Base-by-base conservation (phyloP, 1,140 invertebrate genomes). In the Phymastichus coffea region DNA sequence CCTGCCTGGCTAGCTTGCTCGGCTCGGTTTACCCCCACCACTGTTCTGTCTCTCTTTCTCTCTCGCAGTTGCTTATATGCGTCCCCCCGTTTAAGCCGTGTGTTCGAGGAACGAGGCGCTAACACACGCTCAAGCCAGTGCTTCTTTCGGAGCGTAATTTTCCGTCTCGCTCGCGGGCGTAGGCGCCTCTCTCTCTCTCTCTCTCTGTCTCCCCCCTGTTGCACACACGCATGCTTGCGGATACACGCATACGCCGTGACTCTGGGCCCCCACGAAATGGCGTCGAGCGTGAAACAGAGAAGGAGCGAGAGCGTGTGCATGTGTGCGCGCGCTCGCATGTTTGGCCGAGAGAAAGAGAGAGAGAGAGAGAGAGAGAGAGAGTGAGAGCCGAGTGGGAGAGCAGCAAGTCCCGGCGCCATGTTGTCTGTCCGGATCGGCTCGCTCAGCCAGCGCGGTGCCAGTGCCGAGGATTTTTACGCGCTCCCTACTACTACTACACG, bases 391-490 rank as follows among this genome's bases (percentile, higher is more conserved):
- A 43, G 48, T 44, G 12, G 3, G 20, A 44, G 41, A 44, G 17
- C 8, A 3, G 41, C 17, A 14, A 19, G 20, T 19, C 4, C 12
- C 76, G 77, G 77, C 75, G 76, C 76, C 77, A 79, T 78, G 69
- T 79, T 79, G 76, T 79, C 77, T 79, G 70, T 70, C 63, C 54
- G 62, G 67, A 57, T 64, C 63, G 73, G 73, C 70, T 70, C 63
- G 58, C 59, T 69, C 72, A 77, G 75, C 74, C 75, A 78, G 75
- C 75, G 66, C 70, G 75, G 75, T 75, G 72, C 74, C 75, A 57
- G 46, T n/a, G n/a, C n/a, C n/a, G 64, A 37, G 58, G 69, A 75
- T 77, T 79, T 77, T 77, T 78, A 64, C 66, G 64, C 63, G 65
- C 63, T 64, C 2, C 19, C 4, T 14, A 9, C 33, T 3, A 19